Conservation (phyloP, 2,113 vertebrate genomes). For the Mobula birostris region DNA sequence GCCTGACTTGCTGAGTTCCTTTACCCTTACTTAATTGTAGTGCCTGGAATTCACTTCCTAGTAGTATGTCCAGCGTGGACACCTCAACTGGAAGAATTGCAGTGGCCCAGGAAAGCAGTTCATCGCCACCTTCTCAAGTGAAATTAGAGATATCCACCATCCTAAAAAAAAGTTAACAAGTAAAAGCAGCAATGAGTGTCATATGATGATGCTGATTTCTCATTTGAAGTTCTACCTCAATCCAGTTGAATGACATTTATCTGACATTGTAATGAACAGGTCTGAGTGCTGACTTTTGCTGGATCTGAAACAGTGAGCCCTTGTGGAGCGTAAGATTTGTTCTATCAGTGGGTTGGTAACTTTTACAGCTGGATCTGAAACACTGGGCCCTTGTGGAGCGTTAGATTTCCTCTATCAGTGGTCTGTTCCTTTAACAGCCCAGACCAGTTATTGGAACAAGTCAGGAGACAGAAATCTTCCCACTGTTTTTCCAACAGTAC, state of each 20-base stretch:
- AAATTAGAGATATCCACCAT: no score
- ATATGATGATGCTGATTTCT: background rate
- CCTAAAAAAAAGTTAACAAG: no score
- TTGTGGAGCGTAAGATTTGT: background rate
- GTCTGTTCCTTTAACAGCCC: background rate
- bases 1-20: no score
- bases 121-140: no score
- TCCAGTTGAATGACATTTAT: background rate
- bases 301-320: background rate
- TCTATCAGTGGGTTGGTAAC: background rate
- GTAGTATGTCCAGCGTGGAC: no score
- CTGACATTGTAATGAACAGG: background rate
- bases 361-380: background rate
- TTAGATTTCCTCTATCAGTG: background rate
- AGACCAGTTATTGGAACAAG: background rate
- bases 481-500: background rate
- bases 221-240: background rate
- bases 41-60: no score
- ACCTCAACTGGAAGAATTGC: no score
- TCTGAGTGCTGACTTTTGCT: background rate
- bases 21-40: no score
- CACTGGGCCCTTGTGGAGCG: background rate
- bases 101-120: no score
- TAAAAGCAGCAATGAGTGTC: no score
- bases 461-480: slow-evolving; percentile 18